phyloP scores from a whole-genome alignment of 2,888 invertebrate genomes.

The Eudemis profundana region DNA sequence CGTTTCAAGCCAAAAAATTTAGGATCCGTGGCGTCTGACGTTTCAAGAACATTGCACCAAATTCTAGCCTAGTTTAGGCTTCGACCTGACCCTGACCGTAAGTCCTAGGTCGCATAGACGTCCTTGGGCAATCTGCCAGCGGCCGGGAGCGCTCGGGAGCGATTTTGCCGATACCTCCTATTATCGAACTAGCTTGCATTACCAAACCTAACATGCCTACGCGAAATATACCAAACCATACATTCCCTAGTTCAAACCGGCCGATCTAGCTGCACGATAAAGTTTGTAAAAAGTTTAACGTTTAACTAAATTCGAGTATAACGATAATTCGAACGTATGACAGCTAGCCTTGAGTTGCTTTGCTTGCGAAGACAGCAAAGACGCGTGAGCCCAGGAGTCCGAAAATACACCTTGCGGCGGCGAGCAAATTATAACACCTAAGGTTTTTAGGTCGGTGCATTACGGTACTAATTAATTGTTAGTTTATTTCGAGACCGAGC shows the following conservation, averaged over 20 bases:
- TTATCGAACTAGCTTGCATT: constrained; percentile 55
- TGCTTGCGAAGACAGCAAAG: constrained; percentile 16
- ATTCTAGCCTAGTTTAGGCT: constrained; percentile 43
- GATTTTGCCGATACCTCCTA: constrained; percentile 68
- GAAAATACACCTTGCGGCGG: constrained; percentile 62
- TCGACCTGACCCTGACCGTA: constrained; percentile 72
- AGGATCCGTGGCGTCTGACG: not conserved
- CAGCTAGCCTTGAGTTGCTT: constrained; percentile 36
- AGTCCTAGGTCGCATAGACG: constrained; percentile 73
- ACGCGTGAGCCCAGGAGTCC: constrained; percentile 52
- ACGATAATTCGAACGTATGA: constrained; percentile 16
- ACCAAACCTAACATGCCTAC: constrained; percentile 41
- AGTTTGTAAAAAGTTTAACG: constrained; percentile 19
- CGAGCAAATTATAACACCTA: constrained; percentile 54
- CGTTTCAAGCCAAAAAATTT: not conserved
- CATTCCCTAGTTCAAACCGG: not conserved
- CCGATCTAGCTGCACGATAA: constrained; percentile 16
- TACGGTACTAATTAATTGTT: constrained; percentile 56
- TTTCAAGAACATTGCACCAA: constrained; percentile 36
- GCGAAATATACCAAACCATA: not conserved
- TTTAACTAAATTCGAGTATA: not conserved
- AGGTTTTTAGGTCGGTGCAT: constrained; percentile 59
- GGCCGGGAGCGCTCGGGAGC: constrained; percentile 61
- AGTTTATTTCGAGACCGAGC: constrained; percentile 55
- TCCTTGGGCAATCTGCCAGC: constrained; percentile 78